Conservation (phyloP, 2,888 invertebrate genomes). For the Drosophila paranaensis region DNA sequence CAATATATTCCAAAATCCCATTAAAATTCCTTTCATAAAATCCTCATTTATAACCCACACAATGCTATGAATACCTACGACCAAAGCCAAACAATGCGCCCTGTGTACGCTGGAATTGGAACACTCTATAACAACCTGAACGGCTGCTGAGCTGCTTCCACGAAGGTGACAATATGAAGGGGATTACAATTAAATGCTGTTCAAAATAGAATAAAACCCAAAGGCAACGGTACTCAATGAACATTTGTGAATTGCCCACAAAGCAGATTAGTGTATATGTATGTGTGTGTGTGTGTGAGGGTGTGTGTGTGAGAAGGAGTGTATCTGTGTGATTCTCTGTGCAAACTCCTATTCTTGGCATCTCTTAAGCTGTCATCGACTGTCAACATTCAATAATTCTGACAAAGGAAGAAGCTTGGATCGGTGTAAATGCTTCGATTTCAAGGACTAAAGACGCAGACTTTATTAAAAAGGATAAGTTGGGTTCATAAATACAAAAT, state of each 20-base stretch:
- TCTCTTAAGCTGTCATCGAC: conserved; percentile 19
- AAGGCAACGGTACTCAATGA: conserved; percentile 27
- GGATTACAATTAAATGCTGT: conserved; percentile 57
- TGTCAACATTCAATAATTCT: conserved; percentile 1
- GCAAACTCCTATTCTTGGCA: background rate
- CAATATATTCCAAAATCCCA: too few relatives aligned
- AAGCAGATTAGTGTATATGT: conserved; percentile 39
- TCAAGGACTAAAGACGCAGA: background rate
- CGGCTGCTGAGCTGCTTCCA: conserved; percentile 46
- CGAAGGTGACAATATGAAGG: conserved; percentile 54
- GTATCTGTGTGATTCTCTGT: background rate
- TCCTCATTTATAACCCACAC: background rate
- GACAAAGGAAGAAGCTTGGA: background rate
- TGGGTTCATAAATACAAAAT: conserved; percentile 4
- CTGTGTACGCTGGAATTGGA: conserved; percentile 1
- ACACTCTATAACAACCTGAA: background rate
- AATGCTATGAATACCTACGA: background rate
- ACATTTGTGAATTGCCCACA: conserved; percentile 36
- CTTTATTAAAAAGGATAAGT: background rate
- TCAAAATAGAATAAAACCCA: conserved; percentile 21
- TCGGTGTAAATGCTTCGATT: background rate
- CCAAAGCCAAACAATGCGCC: conserved; percentile 9
- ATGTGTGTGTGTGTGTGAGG: background rate
- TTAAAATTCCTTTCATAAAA: background rate
- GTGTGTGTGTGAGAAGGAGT: background rate